These are phyloP conservation scores for Myiothlypis chrysogaster DNA, from an alignment of 2,797 vertebrate species.

Conservation along the genomic window DNA sequence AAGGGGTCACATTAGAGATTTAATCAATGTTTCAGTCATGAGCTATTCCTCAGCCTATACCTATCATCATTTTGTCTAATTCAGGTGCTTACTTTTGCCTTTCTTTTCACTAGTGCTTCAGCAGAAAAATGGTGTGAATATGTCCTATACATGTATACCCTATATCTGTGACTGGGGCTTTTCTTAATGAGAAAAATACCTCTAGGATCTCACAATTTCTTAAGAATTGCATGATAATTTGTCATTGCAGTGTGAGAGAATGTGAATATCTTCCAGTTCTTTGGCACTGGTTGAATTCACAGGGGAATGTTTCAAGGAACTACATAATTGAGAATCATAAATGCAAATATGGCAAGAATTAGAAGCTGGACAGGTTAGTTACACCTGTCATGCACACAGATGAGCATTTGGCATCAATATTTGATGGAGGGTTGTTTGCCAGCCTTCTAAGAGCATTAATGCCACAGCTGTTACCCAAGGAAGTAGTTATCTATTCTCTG, in stretches of 20 bases:
- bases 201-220: neutral
- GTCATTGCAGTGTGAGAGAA: neutral
- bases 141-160: rapidly evolving
- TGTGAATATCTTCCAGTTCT: neutral
- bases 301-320: neutral
- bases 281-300: neutral
- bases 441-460: neutral
- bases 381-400: neutral
- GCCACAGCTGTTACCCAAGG: neutral
- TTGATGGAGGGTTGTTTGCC: neutral
- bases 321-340: neutral
- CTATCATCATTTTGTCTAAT: neutral
- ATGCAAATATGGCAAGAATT: neutral
- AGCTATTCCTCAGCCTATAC: neutral
- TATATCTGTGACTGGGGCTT: neutral
- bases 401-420: neutral
- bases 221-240: neutral
- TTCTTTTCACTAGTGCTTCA: neutral
- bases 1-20: neutral
- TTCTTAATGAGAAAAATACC: neutral
- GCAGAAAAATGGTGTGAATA: neutral
- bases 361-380: neutral
- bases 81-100: neutral
- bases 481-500: neutral
- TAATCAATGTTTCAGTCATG: neutral